Base-by-base conservation (phyloP, 2,797 vertebrate species). In the Acrossocheilus wenchowensis region DNA sequence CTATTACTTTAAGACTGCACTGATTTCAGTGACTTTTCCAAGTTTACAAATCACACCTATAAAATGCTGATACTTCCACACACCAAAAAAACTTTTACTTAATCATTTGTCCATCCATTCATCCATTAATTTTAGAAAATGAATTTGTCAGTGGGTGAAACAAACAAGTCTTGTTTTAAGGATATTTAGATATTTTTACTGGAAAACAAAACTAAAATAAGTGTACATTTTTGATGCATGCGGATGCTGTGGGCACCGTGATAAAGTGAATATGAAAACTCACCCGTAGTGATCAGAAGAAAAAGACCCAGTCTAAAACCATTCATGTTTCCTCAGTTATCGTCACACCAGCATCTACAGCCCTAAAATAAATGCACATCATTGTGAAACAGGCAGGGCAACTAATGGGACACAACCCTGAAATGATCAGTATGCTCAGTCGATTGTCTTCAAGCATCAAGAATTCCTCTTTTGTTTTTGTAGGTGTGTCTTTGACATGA, bases 251-350 rank as follows among this genome's bases (percentile, higher is more conserved):
- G 19, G 11, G 34, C 66, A 30, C 78, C 4, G 3, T 48, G 19
- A 34, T 34, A 5, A 81, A 50, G 43, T 14, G 39, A 57, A n/a
- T 2, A 14, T 45, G 15, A 60, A 14, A 52, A 84, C 87, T 90
- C 50, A 90, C 89, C 88, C 6, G 2, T 39, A 5, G 41, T 60
- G 60, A 88, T 21, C n/a, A 90, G 57, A 71, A 89, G 73, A 64
- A 85, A 41, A 45, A 84, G 5, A n/a, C 41, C 50, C 21, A 84
- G 19, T 21, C 1, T 84, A 2, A 84, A 85, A 1, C 64, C 34
- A 12, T 71, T 83, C 91, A 92, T 86, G 87, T 83, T 90, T 66
- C 91, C 90, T 91, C 83, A 84, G 60, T 72, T 60, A 81, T 43
- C 71, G 39, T 86, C 92, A 93, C 92, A 43, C 11, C 88, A 36